Evolutionary conservation across 2,888 invertebrate genomes (phyloP), one percentile per base, ranked within the genome.

Genomic region (Tholera decimalis): DNA sequence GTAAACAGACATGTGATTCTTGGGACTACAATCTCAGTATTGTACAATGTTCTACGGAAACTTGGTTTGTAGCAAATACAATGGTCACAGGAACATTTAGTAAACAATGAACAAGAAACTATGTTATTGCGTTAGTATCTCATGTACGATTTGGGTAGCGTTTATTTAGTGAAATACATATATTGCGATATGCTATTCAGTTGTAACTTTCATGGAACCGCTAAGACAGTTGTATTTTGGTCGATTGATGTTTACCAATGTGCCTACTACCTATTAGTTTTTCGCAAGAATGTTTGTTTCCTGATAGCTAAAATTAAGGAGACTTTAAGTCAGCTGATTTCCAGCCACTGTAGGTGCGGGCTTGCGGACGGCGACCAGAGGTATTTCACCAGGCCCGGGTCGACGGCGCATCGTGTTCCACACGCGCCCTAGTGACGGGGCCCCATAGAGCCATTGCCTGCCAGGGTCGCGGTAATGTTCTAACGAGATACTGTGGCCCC

Each of bases 1-100:
- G 20, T 39, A 56, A 51, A 33, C 11, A 64, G 22, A 39, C 0
- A 5, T 28, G 26, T 53, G 5, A 24, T 33, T 41, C 11, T 18
- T 22, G 24, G 37, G 3, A 24, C 13, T 11, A 30, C 5, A 37
- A 26, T 64, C 26, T 49, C n/a, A 41, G 7, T 13, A n/a, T 8
- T 39, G 2, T 37, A 11, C 22, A 11, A 30, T 28, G 33, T 35
- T 41, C 35, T 30, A 50, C 56, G 39, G 62, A 69, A 77, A 75
- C 62, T 75, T 70, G 39, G 59, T 57, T 61, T 49, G 28, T 47
- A 57, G 2, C 55, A 51, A 59, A 63, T 44, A 74, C 53, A 60
- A 57, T 41, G 6, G 56, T 62, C 37, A 2, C 37, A 18, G 44
- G 47, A 50, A 43, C 15, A 55, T 55, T 44, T 8, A 35, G 60